Conservation (phyloP, 2,113 vertebrate genomes). For the Marcusenius ussheri region DNA sequence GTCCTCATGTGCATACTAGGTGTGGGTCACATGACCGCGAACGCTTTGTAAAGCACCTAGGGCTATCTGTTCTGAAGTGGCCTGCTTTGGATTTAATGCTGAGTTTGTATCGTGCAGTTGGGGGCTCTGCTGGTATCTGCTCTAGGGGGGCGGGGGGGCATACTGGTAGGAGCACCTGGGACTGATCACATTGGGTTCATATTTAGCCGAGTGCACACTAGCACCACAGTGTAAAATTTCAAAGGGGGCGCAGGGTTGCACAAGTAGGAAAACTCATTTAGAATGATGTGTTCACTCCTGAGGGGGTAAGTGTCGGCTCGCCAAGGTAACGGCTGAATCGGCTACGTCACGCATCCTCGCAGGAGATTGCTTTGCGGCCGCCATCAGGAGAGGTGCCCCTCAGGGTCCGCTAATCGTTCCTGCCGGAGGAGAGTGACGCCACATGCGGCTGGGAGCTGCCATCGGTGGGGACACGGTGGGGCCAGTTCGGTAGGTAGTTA, state of each 20-base stretch:
- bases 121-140: neutral
- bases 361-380: neutral
- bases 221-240: neutral
- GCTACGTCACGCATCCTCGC: neutral
- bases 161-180: neutral
- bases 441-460: neutral
- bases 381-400: neutral
- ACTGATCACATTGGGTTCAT: neutral
- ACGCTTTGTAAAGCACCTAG: neutral
- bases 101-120: neutral
- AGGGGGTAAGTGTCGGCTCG: neutral
- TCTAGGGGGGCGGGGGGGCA: neutral
- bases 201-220: neutral
- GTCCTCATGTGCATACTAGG: neutral
- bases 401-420: neutral
- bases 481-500: neutral
- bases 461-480: neutral
- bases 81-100: neutral
- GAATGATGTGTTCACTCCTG: neutral
- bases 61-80: neutral
- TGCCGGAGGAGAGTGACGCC: neutral
- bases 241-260: neutral
- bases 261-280: neutral
- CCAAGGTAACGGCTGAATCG: neutral
- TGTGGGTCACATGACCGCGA: neutral